These are phyloP conservation scores for Potamarius usumacintae DNA, from an alignment of 2,113 vertebrate species.

Conservation along the genomic window DNA sequence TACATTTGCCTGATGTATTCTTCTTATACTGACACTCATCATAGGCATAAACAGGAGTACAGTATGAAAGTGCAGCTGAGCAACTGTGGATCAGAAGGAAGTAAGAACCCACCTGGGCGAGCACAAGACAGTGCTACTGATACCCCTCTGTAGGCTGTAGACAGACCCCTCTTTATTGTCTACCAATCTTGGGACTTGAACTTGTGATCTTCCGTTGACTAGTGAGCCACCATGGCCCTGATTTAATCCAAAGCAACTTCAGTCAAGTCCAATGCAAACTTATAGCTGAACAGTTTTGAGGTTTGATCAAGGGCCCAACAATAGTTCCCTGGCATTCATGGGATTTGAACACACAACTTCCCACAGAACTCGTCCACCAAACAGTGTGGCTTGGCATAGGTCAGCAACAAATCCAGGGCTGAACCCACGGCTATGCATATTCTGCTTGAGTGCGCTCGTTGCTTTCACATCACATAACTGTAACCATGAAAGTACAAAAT, in stretches of 20 bases:
- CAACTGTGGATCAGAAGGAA: neutral
- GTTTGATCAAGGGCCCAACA: constrained; percentile 15
- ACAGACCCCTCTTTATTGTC: neutral
- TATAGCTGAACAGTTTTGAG: neutral
- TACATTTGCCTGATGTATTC: neutral
- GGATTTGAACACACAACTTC: neutral
- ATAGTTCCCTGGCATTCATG: neutral
- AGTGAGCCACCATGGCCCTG: neutral
- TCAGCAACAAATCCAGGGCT: neutral
- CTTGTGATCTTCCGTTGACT: neutral
- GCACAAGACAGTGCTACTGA: neutral
- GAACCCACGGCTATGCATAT: constrained; percentile 1
- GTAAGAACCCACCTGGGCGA: neutral
- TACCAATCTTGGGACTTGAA: neutral
- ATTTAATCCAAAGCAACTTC: constrained; percentile 3
- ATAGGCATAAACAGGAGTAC: neutral
- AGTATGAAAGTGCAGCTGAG: neutral
- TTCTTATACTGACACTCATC: neutral
- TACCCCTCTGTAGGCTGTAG: neutral
- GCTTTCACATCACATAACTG: neutral
- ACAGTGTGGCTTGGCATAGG: constrained; percentile 18
- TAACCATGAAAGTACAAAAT: neutral
- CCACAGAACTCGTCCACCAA: neutral
- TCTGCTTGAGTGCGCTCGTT: neutral
- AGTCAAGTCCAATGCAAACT: neutral